Evolutionary conservation across 2,888 invertebrate genomes (phyloP).

Genomic region (Nomada hirtipes): DNA sequence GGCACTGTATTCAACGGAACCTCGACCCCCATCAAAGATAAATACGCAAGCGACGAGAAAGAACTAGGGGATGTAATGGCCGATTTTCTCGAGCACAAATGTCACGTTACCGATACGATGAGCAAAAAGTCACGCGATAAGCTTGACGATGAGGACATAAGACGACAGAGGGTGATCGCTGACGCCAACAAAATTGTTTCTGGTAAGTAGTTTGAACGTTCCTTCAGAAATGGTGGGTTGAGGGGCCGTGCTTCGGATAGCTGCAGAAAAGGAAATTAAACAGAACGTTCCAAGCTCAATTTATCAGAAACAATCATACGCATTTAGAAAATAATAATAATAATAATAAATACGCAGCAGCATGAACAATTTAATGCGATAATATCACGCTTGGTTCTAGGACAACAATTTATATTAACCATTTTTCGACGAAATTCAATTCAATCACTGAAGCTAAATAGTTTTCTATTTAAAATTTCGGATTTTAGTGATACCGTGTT

Average conservation of each 20-base stretch:
- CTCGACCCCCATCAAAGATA: slow-evolving; percentile 84
- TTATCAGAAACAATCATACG: slow-evolving; percentile 11
- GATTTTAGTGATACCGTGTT: slow-evolving; percentile 67
- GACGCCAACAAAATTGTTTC: slow-evolving; percentile 82
- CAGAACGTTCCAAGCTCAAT: not conserved
- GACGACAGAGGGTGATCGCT: slow-evolving; percentile 81
- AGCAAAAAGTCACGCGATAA: slow-evolving; percentile 80
- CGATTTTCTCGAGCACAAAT: slow-evolving; percentile 82
- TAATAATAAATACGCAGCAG: slow-evolving; percentile 56
- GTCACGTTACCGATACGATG: slow-evolving; percentile 79
- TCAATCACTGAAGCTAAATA: slow-evolving; percentile 45
- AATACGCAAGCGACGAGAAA: slow-evolving; percentile 83
- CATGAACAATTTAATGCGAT: slow-evolving; percentile 67
- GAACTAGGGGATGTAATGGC: slow-evolving; percentile 83
- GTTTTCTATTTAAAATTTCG: slow-evolving; percentile 33
- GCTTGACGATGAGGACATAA: slow-evolving; percentile 80
- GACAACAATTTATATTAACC: slow-evolving; percentile 65
- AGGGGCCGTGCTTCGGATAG: slow-evolving; percentile 81
- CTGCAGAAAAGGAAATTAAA: slow-evolving; percentile 54
- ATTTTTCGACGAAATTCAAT: slow-evolving; percentile 44
- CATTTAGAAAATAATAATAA: slow-evolving; percentile 9
- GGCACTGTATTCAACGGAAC: slow-evolving; percentile 84
- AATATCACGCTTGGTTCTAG: slow-evolving; percentile 65
- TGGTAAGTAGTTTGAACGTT: slow-evolving; percentile 78
- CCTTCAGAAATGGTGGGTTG: slow-evolving; percentile 75